phyloP scores from a whole-genome alignment of 2,797 vertebrate genomes.

The Chromobotia macracanthus region DNA sequence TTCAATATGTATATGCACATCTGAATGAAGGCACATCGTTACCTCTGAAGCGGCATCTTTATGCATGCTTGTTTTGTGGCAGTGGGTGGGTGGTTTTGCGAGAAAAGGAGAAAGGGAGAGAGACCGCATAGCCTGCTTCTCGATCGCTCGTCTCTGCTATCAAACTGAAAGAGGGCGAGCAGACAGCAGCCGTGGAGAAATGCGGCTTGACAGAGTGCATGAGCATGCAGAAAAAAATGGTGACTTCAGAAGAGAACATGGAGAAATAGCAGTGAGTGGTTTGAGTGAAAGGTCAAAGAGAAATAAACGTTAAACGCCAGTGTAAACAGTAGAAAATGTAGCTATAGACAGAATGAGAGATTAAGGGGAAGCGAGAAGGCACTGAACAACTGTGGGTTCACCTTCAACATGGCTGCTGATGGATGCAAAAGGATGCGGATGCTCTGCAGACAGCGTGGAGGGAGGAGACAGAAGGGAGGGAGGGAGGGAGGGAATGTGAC shows the following conservation, averaged over 20 bases:
- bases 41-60: slow-evolving; percentile 17
- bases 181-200: background rate
- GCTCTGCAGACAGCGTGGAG: slow-evolving; percentile 70
- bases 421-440: slow-evolving; percentile 91
- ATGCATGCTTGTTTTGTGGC: background rate
- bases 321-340: background rate
- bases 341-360: background rate
- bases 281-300: background rate
- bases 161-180: slow-evolving; percentile 22
- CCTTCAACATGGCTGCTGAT: slow-evolving; percentile 90
- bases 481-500: slow-evolving; percentile 64
- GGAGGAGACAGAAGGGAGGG: slow-evolving; percentile 72
- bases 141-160: background rate
- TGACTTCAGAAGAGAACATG: background rate
- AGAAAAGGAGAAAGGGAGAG: slow-evolving; percentile 14
- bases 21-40: background rate
- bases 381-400: slow-evolving; percentile 79
- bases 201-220: background rate
- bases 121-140: slow-evolving; percentile 24
- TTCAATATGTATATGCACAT: slow-evolving; percentile 37
- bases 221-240: slow-evolving; percentile 26
- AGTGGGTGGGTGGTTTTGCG: slow-evolving; percentile 16
- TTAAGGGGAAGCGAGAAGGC: slow-evolving; percentile 49
- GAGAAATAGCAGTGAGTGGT: background rate
- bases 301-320: background rate